phyloP scores from a whole-genome alignment of 2,113 vertebrate genomes.

The Rhagologus leucostigma region DNA sequence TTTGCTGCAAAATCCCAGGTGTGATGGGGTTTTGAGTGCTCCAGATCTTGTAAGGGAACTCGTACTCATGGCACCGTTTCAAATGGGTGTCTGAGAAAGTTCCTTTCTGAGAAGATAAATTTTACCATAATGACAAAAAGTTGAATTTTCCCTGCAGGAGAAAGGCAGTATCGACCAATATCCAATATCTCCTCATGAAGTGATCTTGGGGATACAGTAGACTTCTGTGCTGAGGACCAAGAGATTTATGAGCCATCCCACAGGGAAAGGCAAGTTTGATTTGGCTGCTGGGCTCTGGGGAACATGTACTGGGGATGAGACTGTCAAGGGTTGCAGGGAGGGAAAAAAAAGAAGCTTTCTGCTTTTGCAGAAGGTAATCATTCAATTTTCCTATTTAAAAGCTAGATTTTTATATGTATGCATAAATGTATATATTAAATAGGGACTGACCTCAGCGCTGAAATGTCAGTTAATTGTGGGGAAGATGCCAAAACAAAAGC shows the following conservation, averaged over 20 bases:
- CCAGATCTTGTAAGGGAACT: not conserved
- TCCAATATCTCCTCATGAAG: not conserved
- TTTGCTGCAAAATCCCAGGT: not conserved
- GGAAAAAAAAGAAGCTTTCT: not conserved
- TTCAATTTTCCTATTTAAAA: not conserved
- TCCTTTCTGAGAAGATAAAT: not conserved
- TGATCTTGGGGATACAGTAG: not conserved
- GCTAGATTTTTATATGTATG: rapidly evolving
- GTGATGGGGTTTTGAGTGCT: not conserved
- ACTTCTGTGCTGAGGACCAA: not conserved
- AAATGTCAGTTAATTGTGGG: not conserved
- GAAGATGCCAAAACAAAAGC: not conserved
- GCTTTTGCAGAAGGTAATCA: not conserved
- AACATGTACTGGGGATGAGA: not conserved
- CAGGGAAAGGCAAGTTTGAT: not conserved
- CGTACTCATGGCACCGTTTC: not conserved
- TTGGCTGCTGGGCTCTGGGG: not conserved
- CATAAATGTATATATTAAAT: not conserved
- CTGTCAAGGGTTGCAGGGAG: not conserved
- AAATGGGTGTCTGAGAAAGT: not conserved
- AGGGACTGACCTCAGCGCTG: not conserved
- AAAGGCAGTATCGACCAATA: not conserved
- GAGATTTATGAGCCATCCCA: not conserved
- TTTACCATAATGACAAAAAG: not conserved
- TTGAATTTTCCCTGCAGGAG: not conserved